Percentiles rank a stretch among this genome's conserved stretches.
Evolutionary conservation across 1,140 invertebrate species (phyloP).

Genomic region (Acromyrmex echinatior): DNA sequence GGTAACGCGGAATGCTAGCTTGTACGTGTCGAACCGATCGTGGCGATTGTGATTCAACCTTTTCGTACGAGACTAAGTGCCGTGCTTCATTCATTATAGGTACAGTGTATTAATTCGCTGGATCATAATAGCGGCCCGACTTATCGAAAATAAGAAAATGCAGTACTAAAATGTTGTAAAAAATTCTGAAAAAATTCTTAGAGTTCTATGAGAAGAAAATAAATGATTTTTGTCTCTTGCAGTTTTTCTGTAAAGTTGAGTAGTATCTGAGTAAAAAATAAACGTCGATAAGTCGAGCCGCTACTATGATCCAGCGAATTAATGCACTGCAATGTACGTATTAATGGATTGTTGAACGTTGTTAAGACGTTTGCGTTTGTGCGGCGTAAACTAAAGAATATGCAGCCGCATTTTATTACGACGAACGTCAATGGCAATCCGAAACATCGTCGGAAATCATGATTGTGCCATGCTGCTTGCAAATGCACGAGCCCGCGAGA

Average conservation of each 20-base stretch:
- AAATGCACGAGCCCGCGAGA: background rate
- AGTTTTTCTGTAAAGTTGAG: too few species aligned
- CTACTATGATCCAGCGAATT: too few species aligned
- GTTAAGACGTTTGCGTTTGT: constrained; percentile 20
- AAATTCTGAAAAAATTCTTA: too few species aligned
- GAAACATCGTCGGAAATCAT: background rate
- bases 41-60: constrained; percentile 33
- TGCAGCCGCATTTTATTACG: constrained; percentile 30
- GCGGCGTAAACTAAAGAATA: background rate
- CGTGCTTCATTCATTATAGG: constrained; percentile 40
- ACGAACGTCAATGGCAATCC: background rate
- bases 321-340: background rate
- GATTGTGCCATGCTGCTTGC: background rate
- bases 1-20: constrained; percentile 14
- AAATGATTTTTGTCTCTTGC: too few species aligned
- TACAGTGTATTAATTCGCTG: too few species aligned
- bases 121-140: too few species aligned
- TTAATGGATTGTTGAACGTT: constrained; percentile 18
- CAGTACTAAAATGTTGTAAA: too few species aligned
- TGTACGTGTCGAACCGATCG: constrained; percentile 26
- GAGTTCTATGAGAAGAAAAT: too few species aligned
- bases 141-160: too few species aligned
- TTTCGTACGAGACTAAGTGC: constrained; percentile 2
- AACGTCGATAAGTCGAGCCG: too few species aligned
- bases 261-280: too few species aligned